Evolutionary conservation across 1,140 invertebrate genomes (phyloP).

Genomic region (Drosophila ogumai): DNA sequence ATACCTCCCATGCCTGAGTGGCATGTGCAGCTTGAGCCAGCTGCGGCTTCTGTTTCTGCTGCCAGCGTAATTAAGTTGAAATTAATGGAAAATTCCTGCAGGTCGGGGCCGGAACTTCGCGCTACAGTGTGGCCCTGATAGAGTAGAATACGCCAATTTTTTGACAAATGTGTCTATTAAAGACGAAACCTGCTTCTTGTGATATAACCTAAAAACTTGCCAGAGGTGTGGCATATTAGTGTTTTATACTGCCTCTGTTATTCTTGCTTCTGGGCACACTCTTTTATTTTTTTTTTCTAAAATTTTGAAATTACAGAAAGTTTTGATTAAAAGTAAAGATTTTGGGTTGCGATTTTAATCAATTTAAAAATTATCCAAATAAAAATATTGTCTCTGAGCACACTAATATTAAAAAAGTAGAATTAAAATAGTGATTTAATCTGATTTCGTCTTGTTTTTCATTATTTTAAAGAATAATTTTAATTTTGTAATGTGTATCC

Average conservation of each 20-base stretch:
- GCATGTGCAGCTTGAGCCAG: constrained; percentile 51
- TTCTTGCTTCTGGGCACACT: not conserved
- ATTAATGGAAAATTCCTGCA: constrained; percentile 57
- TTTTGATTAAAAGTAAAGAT: no score
- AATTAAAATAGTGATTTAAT: no score
- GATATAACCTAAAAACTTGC: not conserved
- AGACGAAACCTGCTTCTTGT: not conserved
- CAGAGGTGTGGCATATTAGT: not conserved
- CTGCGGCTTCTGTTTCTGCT: constrained; percentile 35
- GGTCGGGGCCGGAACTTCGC: constrained; percentile 7
- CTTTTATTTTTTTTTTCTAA: no score
- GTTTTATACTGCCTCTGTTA: not conserved
- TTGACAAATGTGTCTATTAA: not conserved
- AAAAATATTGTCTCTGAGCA: not conserved
- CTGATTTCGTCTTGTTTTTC: no score
- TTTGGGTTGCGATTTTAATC: no score
- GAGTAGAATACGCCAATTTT: not conserved
- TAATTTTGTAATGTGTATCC: no score
- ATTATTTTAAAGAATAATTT: not conserved
- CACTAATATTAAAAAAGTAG: not conserved
- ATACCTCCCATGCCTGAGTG: constrained; percentile 44
- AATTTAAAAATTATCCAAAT: no score
- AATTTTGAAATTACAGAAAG: no score
- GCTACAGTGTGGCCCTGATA: constrained; percentile 23
- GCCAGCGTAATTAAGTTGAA: constrained; percentile 64